Base-by-base conservation (phyloP, 2,113 vertebrate species). In the Chroicocephalus ridibundus region DNA sequence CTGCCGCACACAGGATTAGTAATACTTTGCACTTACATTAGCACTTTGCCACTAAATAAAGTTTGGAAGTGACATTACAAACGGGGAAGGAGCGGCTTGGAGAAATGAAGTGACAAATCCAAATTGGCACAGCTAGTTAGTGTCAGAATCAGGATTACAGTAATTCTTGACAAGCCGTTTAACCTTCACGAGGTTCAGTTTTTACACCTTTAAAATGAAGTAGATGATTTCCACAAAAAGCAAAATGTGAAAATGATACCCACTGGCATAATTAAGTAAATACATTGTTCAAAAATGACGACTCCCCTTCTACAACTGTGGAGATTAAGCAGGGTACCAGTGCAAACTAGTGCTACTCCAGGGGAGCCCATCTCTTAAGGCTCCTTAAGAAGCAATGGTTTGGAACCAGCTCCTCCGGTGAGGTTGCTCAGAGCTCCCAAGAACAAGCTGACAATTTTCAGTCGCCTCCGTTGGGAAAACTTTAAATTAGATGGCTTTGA, bases 11-110 rank as follows among this genome's bases (percentile, higher is more conserved):
- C 91, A 96, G 96, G 96, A 96, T 97, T 97, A 97, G 96, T 97
- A 96, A 96, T 95, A 97, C 96, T 97, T 97, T 97, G 94, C 95
- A 95, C 96, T 97, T 94, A 91, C 96, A 96, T 96, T 96, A 97
- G 95, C 95, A 97, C 96, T 96, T 96, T 97, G 95, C 97, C 97
- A 97, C 94, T 96, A 97, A 95, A 97, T 97, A 97, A 95, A 97
- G 95, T 97, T 96, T 96, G 95, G 74, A 97, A 97, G 96, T 96
- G 94, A 95, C 95, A 94, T 96, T 97, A 91, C 91, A 66, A 96
- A 95, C 4, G 80, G 91, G 70, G 66, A 97, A 95, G 94, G 93
- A 97, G 74, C 74, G 93, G 81, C 94, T 96, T 69, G 94, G 94
- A 97, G 95, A 93, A 97, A 97, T 94, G 95, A 97, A 95, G 96